phyloP scores from a whole-genome alignment of 2,888 invertebrate genomes.

The Orchesella flavescens region DNA sequence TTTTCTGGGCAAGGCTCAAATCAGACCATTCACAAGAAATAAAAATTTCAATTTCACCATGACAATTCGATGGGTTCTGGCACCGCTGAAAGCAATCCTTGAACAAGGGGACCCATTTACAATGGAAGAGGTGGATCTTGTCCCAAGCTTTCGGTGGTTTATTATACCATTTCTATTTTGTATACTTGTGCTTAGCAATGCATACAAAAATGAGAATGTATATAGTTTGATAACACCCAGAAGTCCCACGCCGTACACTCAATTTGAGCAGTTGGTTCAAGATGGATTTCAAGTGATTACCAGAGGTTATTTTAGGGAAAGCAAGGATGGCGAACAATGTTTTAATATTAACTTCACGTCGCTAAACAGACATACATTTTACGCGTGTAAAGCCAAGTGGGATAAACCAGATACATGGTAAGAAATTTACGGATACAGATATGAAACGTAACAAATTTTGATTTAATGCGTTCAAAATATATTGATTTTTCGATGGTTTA shows the following conservation, averaged over 20 bases:
- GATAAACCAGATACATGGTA: too few species aligned
- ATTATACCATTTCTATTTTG: not conserved
- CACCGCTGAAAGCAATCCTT: too few species aligned
- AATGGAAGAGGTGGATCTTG: too few species aligned
- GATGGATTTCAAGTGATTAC: not conserved
- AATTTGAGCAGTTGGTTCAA: not conserved
- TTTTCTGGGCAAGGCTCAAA: too few species aligned
- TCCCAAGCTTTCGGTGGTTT: not conserved
- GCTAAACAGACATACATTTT: not conserved
- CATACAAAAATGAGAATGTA: constrained; percentile 2
- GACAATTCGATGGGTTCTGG: too few species aligned
- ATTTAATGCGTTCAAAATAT: too few species aligned
- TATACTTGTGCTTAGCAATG: not conserved
- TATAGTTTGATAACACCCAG: not conserved
- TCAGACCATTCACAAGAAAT: too few species aligned
- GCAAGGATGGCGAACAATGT: not conserved
- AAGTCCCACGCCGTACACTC: not conserved
- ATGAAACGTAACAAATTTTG: not conserved
- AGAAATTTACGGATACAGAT: not conserved
- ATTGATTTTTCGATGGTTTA: not conserved
- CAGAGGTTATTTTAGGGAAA: not conserved
- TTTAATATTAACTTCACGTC: not conserved
- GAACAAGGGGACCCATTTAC: too few species aligned
- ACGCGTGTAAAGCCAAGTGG: not conserved
- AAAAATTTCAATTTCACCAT: too few species aligned